phyloP scores from a whole-genome alignment of 2,888 invertebrate genomes.

The Xestobium rufovillosum region DNA sequence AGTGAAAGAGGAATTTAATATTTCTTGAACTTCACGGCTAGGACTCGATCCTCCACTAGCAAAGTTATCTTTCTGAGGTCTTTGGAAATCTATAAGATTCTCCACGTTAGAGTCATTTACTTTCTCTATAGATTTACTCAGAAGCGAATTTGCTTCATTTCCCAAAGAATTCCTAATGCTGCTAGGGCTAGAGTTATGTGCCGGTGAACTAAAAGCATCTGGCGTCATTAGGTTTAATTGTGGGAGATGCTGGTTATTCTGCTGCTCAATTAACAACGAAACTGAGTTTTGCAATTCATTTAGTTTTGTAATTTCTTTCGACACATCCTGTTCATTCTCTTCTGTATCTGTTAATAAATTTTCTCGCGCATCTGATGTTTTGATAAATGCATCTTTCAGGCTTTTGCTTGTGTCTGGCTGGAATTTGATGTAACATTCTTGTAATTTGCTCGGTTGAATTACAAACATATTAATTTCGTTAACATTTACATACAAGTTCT shows the following conservation, averaged over 20 bases:
- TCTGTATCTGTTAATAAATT: slow-evolving; percentile 5
- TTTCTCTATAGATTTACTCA: slow-evolving; percentile 18
- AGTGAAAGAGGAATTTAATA: slow-evolving; percentile 49
- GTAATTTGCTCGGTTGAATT: slow-evolving; percentile 82
- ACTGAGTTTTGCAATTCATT: slow-evolving; percentile 40
- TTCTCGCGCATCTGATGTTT: too few relatives aligned
- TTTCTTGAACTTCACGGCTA: slow-evolving; percentile 83
- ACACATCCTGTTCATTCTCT: slow-evolving; percentile 27
- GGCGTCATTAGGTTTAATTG: slow-evolving; percentile 76
- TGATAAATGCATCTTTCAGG: slow-evolving; percentile 1
- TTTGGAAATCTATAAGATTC: slow-evolving; percentile 34
- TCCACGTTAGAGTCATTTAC: slow-evolving; percentile 27
- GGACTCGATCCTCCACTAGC: slow-evolving; percentile 84
- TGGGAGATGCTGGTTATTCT: slow-evolving; percentile 28
- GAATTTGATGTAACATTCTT: slow-evolving; percentile 50
- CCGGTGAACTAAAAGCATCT: slow-evolving; percentile 68
- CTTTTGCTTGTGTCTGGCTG: slow-evolving; percentile 29
- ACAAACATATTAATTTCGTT: slow-evolving; percentile 60
- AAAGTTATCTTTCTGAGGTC: slow-evolving; percentile 42
- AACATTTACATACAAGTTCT: slow-evolving; percentile 45
- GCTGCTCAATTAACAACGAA: slow-evolving; percentile 37
- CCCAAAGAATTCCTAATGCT: slow-evolving; percentile 32
- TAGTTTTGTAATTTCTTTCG: slow-evolving; percentile 33
- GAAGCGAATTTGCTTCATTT: slow-evolving; percentile 20
- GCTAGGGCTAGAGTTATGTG: slow-evolving; percentile 36